A percentile compares a stretch with the other conserved stretches of the same genome.
Conservation (phyloP, 2,113 vertebrate genomes). For the Pelobates fuscus region DNA sequence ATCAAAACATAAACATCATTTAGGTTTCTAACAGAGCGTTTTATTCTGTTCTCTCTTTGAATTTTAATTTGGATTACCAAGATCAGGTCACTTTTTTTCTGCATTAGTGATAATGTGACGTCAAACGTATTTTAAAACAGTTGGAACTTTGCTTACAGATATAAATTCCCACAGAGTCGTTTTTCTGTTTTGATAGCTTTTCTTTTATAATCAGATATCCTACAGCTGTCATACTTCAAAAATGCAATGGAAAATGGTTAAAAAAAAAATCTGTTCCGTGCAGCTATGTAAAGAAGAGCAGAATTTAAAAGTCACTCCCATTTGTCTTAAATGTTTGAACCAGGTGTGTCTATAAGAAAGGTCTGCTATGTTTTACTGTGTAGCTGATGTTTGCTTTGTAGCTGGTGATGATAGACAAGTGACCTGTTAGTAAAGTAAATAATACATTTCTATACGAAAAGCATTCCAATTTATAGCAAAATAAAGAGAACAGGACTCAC, state of each 20-base stretch:
- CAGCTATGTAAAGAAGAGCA: conserved; percentile 64
- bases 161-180: conserved; percentile 30
- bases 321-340: conserved; percentile 71
- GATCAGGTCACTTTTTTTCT: not conserved
- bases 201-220: conserved; percentile 51
- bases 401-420: conserved; percentile 63
- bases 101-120: not conserved
- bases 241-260: conserved; percentile 51
- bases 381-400: conserved; percentile 69
- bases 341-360: conserved; percentile 70
- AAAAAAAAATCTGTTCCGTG: conserved; percentile 50
- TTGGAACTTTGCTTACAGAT: conserved; percentile 28
- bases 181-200: conserved; percentile 33
- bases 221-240: conserved; percentile 48
- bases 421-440: conserved; percentile 68
- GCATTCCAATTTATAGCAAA: conserved; percentile 63
- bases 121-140: not conserved
- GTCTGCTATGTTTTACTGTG: conserved; percentile 63
- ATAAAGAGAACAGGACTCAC: conserved; percentile 58
- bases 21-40: no score
- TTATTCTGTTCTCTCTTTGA: no score
- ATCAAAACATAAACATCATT: no score
- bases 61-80: no score
- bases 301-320: conserved; percentile 65
- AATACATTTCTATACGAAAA: conserved; percentile 63